Evolutionary conservation across 2,797 vertebrate species (phyloP), one percentile per base, ranked within the genome.

Genomic region (Coracias cyanogaster): DNA sequence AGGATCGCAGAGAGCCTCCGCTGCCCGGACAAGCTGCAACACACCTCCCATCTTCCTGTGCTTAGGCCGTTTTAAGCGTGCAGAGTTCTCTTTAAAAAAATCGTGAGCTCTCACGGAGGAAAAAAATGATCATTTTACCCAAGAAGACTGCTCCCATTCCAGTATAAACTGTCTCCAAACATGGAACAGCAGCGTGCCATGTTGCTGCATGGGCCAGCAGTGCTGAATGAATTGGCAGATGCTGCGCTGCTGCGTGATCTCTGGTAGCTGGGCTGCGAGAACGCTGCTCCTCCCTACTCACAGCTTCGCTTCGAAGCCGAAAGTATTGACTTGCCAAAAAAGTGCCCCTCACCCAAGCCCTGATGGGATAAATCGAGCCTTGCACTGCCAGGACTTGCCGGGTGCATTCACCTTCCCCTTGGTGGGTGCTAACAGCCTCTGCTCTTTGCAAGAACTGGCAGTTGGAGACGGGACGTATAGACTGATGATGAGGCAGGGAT

Each of bases 181-280:
- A 71, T 71, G 93, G 95, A 94, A 79, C 69, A 91, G 91, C 11
- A 7, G 66, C 33, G 3, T 96, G 96, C 93, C 94, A 85, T 93
- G 89, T 43, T 73, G 88, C 93, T 80, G 90, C 62, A 35, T 8
- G 66, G 80, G 95, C 96, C 96, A 97, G 95, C 94, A 90, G 66
- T 3, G 64, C 92, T 93, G 95, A 97, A 93, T 94, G 94, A 89
- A 82, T 96, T 97, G 96, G 96, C 93, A 95, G 94, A 94, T 86
- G 70, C 90, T 43, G 77, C 16, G 12, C 84, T 66, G 92, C 93
- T 77, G 88, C 65, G 18, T 41, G 71, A 81, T 72, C 79, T 51
- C 67, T 87, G 86, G 89, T 64, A 82, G 89, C 66, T 37, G 64
- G 71, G 57, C 81, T 89, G 70, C 10, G 57, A 90, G 79, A 71